Conservation (phyloP, 2,888 invertebrate species). For the Diadromus collaris region DNA sequence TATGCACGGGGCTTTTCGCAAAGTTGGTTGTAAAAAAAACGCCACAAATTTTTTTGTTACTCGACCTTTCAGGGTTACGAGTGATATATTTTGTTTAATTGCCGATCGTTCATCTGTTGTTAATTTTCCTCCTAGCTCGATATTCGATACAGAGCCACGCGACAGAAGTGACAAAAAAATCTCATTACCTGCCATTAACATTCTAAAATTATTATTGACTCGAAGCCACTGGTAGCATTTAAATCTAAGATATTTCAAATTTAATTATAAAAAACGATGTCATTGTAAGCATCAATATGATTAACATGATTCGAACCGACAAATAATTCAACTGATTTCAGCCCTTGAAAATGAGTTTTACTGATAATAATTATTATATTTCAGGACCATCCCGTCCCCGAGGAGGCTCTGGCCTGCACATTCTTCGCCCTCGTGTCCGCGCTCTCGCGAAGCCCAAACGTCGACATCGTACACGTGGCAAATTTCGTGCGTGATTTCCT, state of each 20-base stretch:
- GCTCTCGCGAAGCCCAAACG: conserved; percentile 82
- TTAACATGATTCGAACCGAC: neutral
- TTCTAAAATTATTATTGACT: neutral
- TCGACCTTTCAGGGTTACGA: neutral
- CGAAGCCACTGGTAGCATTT: neutral
- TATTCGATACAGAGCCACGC: neutral
- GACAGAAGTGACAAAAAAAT: neutral
- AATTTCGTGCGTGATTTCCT: conserved; percentile 94
- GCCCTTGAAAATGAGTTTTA: neutral
- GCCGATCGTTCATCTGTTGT: neutral
- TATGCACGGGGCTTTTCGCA: neutral
- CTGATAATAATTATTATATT: conserved; percentile 50
- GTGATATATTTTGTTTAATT: neutral
- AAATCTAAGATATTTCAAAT: neutral
- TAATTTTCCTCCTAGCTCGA: neutral
- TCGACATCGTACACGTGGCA: conserved; percentile 85
- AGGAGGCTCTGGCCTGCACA: conserved; percentile 86
- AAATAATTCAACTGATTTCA: neutral
- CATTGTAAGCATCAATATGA: neutral
- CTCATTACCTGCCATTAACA: neutral
- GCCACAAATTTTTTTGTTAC: neutral
- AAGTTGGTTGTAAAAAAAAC: neutral
- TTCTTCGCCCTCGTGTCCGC: conserved; percentile 93
- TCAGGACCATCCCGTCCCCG: conserved; percentile 87
- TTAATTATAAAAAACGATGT: neutral